Evolutionary conservation across 2,797 vertebrate genomes (phyloP), one percentile per base, ranked within the genome.

Genomic region (Psittacula derbiana): DNA sequence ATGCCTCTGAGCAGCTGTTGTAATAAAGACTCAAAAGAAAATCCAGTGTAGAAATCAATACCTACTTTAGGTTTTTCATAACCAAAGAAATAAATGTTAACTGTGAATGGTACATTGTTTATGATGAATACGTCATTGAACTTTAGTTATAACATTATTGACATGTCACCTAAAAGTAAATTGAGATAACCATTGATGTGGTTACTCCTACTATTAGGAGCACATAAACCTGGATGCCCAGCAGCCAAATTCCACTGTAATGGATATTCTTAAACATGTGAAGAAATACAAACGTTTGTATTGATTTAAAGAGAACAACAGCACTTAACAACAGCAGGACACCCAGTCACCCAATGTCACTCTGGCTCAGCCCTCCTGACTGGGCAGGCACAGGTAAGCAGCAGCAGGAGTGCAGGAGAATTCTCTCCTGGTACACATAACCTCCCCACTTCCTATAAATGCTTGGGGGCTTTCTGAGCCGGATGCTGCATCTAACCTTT

Each of bases 141-240:
- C 16, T 41, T 44, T 0, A 47, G n/a, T 19, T 79, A 13, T 33
- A 57, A 12, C 31, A 4, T 31, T 40, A 55, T 2, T 33, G 61
- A 28, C 52, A 4, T 0, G 0, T 28, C 43, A 10, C 70, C 65
- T 27, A n/a, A 3, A 46, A 46, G 67, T 0, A 40, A 70, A 55
- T 2, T 5, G 23, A 70, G 85, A 15, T 15, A 57, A 38, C 10
- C 13, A 10, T 15, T 55, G 49, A 10, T 4, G 7, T 20, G 81
- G 41, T 30, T 28, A 27, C n/a, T 66, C 52, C 47, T 43, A 8
- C 19, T 61, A 70, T 46, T 55, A 87, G 65, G 8, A 57, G 13
- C 41, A 53, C 86, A 64, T 20, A 53, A 44, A 66, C 30, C 69
- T 4, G 10, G 20, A 49, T 8, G n/a, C 20, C 78, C 73, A 25